phyloP scores from a whole-genome alignment of 1,140 invertebrate species.

The Gryllus bimaculatus region DNA sequence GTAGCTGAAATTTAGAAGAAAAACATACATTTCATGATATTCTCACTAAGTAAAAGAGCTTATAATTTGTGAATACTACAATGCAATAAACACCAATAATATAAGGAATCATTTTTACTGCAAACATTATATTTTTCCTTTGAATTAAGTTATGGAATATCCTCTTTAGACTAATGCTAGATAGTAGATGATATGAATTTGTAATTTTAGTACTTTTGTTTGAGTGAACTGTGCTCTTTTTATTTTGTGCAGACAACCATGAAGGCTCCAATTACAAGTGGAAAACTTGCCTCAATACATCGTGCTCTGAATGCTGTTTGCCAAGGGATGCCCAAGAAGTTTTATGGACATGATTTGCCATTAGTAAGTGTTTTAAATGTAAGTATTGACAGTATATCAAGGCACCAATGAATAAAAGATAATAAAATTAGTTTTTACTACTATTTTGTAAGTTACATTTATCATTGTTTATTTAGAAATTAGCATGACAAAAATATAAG shows the following conservation, averaged over 20 bases:
- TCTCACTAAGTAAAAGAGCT: too few species aligned
- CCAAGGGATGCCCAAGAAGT: slow-evolving; percentile 68
- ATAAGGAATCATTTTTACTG: too few species aligned
- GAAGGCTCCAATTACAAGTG: slow-evolving; percentile 61
- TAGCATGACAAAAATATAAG: too few species aligned
- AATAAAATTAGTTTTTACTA: too few species aligned
- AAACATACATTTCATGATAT: too few species aligned
- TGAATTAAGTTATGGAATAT: neutral
- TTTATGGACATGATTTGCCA: slow-evolving; percentile 71
- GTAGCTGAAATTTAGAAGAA: too few species aligned
- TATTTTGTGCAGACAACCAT: slow-evolving; percentile 43
- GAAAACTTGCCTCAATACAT: slow-evolving; percentile 59
- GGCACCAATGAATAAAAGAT: neutral
- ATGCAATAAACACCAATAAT: too few species aligned
- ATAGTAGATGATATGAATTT: neutral
- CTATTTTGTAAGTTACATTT: too few species aligned
- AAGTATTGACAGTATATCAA: neutral
- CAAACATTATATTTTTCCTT: neutral
- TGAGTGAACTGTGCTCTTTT: neutral
- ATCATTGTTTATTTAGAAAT: too few species aligned
- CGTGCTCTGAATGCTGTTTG: slow-evolving; percentile 66
- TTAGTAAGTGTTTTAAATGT: slow-evolving; percentile 38
- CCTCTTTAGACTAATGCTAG: neutral
- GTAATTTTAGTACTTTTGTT: neutral
- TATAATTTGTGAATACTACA: neutral